Conservation (phyloP, 2,797 vertebrate species). For the Lateolabrax maculatus region DNA sequence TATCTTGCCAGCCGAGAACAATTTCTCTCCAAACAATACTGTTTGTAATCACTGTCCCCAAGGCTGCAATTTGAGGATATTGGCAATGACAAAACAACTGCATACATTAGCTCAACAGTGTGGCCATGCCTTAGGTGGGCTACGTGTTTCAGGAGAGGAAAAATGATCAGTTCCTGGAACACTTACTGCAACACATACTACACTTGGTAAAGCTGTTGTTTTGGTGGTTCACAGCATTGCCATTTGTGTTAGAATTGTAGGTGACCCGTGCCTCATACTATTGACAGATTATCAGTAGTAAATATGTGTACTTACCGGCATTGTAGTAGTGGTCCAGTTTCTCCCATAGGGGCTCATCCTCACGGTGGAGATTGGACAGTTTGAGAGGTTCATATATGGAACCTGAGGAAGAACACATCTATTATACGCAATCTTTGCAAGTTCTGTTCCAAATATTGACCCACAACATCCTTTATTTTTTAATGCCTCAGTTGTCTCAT, state of each 20-base stretch:
- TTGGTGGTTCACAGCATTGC: not conserved
- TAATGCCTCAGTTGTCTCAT: not conserved
- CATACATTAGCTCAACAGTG: slow-evolving; percentile 3
- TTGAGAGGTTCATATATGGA: slow-evolving; percentile 98
- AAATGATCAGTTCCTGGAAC: too few relatives aligned
- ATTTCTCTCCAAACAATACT: slow-evolving; percentile 24
- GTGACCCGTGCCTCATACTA: not conserved
- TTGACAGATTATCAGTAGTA: not conserved
- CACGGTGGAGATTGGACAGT: slow-evolving; percentile 89
- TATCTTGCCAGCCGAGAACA: slow-evolving; percentile 11
- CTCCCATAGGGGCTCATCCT: slow-evolving; percentile 92
- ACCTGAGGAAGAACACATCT: slow-evolving; percentile 77
- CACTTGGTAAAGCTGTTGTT: not conserved
- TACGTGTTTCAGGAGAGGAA: not conserved
- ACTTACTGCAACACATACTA: too few relatives aligned
- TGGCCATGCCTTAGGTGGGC: not conserved
- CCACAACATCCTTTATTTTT: not conserved
- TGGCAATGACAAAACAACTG: slow-evolving; percentile 25
- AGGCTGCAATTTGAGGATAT: slow-evolving; percentile 33
- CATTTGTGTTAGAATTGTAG: not conserved
- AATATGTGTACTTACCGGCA: slow-evolving; percentile 87
- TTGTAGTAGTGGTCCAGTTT: slow-evolving; percentile 94
- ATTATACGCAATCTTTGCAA: slow-evolving; percentile 23
- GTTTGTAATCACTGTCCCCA: slow-evolving; percentile 35
- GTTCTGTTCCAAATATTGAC: not conserved